Percentiles rank a stretch among this genome's conserved stretches.
Conservation (phyloP, 2,888 invertebrate genomes). For the Marasmarcha lunaedactyla region DNA sequence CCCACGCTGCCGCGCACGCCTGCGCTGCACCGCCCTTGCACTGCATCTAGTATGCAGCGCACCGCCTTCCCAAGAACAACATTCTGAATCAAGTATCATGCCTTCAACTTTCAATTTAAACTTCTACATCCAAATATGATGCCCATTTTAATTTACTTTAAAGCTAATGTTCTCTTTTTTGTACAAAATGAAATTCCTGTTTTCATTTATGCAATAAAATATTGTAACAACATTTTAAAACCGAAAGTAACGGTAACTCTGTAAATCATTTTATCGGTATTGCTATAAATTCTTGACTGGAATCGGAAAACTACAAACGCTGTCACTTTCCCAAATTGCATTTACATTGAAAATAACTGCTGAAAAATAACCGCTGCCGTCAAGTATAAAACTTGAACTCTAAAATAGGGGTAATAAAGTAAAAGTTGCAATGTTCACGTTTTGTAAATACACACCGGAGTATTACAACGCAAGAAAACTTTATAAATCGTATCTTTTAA, state of each 20-base stretch:
- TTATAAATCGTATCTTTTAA: constrained; percentile 61
- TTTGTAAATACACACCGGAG: no score
- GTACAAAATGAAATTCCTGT: no score
- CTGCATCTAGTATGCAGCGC: constrained; percentile 37
- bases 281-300: constrained; percentile 14
- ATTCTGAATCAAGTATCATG: not conserved
- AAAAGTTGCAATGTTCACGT: no score
- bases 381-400: no score
- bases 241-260: not conserved
- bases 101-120: no score
- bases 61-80: constrained; percentile 27
- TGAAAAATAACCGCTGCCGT: constrained; percentile 14
- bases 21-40: constrained; percentile 58
- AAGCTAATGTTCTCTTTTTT: no score
- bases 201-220: no score
- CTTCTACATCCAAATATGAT: no score
- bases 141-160: no score
- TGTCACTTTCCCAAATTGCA: constrained; percentile 32
- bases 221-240: not conserved
- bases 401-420: not conserved
- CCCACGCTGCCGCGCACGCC: constrained; percentile 57
- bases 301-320: constrained; percentile 20
- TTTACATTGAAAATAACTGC: constrained; percentile 28
- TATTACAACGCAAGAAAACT: constrained; percentile 48
- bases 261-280: constrained; percentile 2